Evolutionary conservation across 2,888 invertebrate species (phyloP).

Genomic region (Vandiemenella viatica): DNA sequence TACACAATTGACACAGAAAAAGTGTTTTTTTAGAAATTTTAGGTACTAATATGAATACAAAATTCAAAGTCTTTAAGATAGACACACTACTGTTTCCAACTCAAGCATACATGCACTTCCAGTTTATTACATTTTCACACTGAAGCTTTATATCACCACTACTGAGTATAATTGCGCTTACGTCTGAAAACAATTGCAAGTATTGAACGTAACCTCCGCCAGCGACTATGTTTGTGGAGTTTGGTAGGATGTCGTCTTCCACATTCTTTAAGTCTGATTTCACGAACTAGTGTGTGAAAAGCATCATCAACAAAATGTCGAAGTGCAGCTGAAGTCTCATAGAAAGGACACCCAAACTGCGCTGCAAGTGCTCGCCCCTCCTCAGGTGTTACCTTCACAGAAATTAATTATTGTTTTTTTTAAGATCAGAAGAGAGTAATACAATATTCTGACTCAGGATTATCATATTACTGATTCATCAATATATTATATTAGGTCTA

Average conservation of each 20-base stretch:
- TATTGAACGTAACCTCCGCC: conserved; percentile 70
- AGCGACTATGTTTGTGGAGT: conserved; percentile 54
- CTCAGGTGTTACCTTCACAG: conserved; percentile 53
- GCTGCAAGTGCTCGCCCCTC: conserved; percentile 70
- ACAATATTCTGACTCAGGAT: too few relatives aligned
- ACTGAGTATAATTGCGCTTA: conserved; percentile 30
- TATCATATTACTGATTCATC: too few relatives aligned
- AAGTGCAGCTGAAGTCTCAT: conserved; percentile 78
- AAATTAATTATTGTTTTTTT: not conserved
- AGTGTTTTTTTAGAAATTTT: too few relatives aligned
- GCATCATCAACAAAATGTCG: conserved; percentile 82
- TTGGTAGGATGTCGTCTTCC: conserved; percentile 26
- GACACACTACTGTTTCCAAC: too few relatives aligned
- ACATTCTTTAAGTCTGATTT: conserved; percentile 60
- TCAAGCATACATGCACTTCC: too few relatives aligned
- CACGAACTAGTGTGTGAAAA: conserved; percentile 76
- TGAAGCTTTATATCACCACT: too few relatives aligned
- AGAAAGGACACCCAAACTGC: conserved; percentile 79
- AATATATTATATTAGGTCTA: too few relatives aligned
- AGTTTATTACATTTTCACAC: too few relatives aligned
- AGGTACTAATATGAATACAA: too few relatives aligned
- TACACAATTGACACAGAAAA: too few relatives aligned
- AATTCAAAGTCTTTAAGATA: too few relatives aligned
- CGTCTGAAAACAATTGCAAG: conserved; percentile 66
- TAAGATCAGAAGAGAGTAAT: too few relatives aligned